phyloP scores from a whole-genome alignment of 1,140 invertebrate genomes.

The Dinoponera quadriceps region DNA sequence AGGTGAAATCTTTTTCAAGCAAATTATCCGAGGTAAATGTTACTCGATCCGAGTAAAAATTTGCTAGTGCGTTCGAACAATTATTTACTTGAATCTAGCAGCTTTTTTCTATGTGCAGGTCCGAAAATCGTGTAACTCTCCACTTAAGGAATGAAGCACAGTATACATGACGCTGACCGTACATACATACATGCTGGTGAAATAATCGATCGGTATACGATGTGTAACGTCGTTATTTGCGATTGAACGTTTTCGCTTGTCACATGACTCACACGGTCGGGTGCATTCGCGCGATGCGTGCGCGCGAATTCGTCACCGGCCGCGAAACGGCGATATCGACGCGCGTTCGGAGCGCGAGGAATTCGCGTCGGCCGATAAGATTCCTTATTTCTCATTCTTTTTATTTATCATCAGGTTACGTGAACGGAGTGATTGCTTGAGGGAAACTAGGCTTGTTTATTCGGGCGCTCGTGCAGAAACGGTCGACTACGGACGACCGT shows the following conservation, averaged over 20 bases:
- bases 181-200: not conserved
- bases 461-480: not conserved
- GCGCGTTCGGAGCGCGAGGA: not conserved
- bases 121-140: too few species aligned
- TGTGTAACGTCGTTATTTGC: slow-evolving; percentile 57
- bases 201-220: slow-evolving; percentile 26
- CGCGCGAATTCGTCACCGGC: not conserved
- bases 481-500: not conserved
- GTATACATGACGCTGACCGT: too few species aligned
- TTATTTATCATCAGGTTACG: not conserved
- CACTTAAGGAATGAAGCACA: too few species aligned
- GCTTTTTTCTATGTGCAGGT: too few species aligned
- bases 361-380: slow-evolving; percentile 8
- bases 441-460: not conserved
- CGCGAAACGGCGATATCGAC: not conserved
- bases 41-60: too few species aligned
- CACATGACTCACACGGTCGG: not conserved
- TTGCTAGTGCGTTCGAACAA: too few species aligned
- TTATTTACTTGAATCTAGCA: too few species aligned
- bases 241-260: slow-evolving; percentile 16
- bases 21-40: too few species aligned
- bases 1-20: too few species aligned
- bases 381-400: not conserved
- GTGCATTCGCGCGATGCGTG: not conserved
- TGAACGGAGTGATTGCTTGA: not conserved